Base-by-base conservation (phyloP, 1,140 invertebrate genomes). In the Nasonia vitripennis region DNA sequence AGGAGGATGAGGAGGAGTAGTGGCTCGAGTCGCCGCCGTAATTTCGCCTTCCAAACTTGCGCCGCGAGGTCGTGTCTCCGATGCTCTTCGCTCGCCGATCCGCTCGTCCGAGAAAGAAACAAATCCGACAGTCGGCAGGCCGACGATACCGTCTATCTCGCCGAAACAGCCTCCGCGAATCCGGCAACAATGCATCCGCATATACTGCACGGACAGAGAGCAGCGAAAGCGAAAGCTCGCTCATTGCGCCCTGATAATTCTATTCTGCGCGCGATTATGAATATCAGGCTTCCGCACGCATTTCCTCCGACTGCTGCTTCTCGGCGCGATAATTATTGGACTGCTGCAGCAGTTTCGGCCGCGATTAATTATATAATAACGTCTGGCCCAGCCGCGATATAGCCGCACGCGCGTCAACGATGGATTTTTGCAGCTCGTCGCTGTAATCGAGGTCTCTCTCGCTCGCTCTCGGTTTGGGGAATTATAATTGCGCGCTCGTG, bases 251-350 rank as follows among this genome's bases (percentile, higher is more conserved):
- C 86, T 89, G 89, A 90, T 90, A 91, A 90, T 91, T 91, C 90
- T 89, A 89, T 91, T 90, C 89, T 87, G 86, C 86, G 86, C 87
- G 87, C 90, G 90, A 91, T 91, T 91, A 90, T 88, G 89, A 84
- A 83, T 88, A 88, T 88, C 87, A 86, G 86, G 12, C 37, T n/a
- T 5, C 7, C 4, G 80, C 85, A 82, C 37, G 73, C 62, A 4
- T 71, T 75, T 75, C 17, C 74, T n/a, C 67, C 27, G 31, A n/a
- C 48, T 45, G 68, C 10, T 34, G n/a, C n/a, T 67, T 20, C 62
- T 67, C 41, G 41, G 9, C 62, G 62, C 62, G 62, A 67, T 67
- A 67, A 67, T 67, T 67, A 67, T 67, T 67, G 41, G 41, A 45
- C 27, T 23, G 34, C 73, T 34, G 68, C 23, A 27, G 31, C 11